These are phyloP conservation scores for Hermaeophaga mercurialis DNA, from an alignment of 2,888 invertebrate genomes.

Conservation along the genomic window DNA sequence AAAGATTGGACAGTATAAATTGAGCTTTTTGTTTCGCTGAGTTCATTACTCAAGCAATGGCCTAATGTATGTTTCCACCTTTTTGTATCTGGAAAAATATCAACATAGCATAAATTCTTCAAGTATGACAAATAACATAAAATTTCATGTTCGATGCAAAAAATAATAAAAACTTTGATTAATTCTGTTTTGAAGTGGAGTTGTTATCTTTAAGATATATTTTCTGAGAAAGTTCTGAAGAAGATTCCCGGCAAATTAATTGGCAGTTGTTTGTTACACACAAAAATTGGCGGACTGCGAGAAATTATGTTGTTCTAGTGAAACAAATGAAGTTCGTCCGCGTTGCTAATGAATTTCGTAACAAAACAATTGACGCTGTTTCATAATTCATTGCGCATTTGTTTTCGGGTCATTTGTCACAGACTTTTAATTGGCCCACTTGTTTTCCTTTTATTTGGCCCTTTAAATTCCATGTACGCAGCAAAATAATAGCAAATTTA, in stretches of 20 bases:
- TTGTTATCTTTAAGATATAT: constrained; percentile 32
- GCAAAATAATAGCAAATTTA: no score
- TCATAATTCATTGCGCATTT: constrained; percentile 14
- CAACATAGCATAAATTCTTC: constrained; percentile 7
- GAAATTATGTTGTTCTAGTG: constrained; percentile 8
- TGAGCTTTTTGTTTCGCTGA: no score
- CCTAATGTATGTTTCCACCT: not conserved
- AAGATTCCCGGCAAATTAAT: constrained; percentile 22
- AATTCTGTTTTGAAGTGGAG: constrained; percentile 32
- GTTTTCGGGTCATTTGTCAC: constrained; percentile 13
- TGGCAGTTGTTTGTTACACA: constrained; percentile 22
- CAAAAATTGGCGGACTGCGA: not conserved
- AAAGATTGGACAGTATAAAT: no score
- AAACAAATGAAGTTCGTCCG: constrained; percentile 5
- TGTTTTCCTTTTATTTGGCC: not conserved
- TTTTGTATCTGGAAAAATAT: not conserved
- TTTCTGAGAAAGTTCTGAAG: constrained; percentile 10
- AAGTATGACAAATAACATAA: constrained; percentile 22
- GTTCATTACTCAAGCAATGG: no score
- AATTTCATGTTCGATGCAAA: constrained; percentile 16
- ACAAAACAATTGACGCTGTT: constrained; percentile 14
- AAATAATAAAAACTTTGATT: constrained; percentile 32
- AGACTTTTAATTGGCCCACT: constrained; percentile 10
- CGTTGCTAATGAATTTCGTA: constrained; percentile 10
- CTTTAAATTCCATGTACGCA: no score